A percentile compares a stretch with the other conserved stretches of the same genome.
These are phyloP conservation scores for Malacosoma neustria DNA, from an alignment of 2,888 invertebrate species.

Conservation along the genomic window DNA sequence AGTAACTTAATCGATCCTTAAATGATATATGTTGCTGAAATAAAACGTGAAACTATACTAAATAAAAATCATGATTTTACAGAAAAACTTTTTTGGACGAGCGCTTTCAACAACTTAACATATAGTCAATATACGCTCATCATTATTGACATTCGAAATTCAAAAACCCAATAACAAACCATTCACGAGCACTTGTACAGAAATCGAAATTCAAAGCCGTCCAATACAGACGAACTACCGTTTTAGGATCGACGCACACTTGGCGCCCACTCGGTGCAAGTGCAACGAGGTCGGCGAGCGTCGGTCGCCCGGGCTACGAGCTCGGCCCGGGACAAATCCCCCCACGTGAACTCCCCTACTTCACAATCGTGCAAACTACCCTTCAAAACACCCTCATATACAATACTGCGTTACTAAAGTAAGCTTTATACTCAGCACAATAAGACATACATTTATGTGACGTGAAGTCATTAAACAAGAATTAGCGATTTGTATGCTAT, in stretches of 20 bases:
- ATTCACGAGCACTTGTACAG: not conserved
- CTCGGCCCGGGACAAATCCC: slow-evolving; percentile 48
- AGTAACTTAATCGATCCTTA: no score
- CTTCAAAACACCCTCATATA: slow-evolving; percentile 21
- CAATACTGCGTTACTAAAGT: slow-evolving; percentile 15
- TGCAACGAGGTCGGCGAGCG: slow-evolving; percentile 35
- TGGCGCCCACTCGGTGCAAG: slow-evolving; percentile 41
- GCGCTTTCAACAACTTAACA: no score
- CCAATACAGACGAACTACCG: slow-evolving; percentile 25
- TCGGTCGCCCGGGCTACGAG: slow-evolving; percentile 61
- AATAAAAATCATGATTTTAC: no score
- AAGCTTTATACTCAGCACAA: slow-evolving; percentile 15
- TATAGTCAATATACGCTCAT: slow-evolving; percentile 11
- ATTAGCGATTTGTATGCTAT: slow-evolving; percentile 62
- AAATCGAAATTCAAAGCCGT: slow-evolving; percentile 26
- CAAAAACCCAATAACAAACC: slow-evolving; percentile 3
- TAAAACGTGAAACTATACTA: no score
- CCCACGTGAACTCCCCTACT: slow-evolving; percentile 38
- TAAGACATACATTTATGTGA: slow-evolving; percentile 15
- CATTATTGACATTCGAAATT: slow-evolving; percentile 19
- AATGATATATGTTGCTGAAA: no score
- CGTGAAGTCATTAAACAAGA: slow-evolving; percentile 23
- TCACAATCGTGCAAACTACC: slow-evolving; percentile 2
- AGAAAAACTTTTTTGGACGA: no score
- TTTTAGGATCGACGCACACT: slow-evolving; percentile 35